Percentiles rank a stretch among this genome's conserved stretches.
These are phyloP conservation scores for Mustelus asterias DNA, from an alignment of 2,113 vertebrate genomes.

Conservation along the genomic window DNA sequence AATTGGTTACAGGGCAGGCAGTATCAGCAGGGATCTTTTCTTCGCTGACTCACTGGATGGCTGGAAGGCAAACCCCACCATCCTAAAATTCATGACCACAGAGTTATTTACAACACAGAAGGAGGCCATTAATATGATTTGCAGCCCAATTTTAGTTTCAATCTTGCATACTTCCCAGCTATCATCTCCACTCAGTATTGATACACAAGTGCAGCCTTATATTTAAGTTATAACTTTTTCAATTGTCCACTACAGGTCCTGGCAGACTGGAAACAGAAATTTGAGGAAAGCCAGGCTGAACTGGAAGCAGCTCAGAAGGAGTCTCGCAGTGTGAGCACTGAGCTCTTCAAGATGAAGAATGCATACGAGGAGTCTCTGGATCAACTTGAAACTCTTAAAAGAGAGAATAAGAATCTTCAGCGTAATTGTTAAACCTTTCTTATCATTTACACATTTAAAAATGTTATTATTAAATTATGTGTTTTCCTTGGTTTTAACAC, in stretches of 20 bases:
- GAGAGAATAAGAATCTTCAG: slow-evolving; percentile 57
- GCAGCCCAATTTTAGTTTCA: not conserved
- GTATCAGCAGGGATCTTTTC: too few species aligned
- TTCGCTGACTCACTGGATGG: too few species aligned
- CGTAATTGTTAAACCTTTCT: slow-evolving; percentile 40
- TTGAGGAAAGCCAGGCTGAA: slow-evolving; percentile 52
- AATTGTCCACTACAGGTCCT: slow-evolving; percentile 44
- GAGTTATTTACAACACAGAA: too few species aligned
- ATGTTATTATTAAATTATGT: not conserved
- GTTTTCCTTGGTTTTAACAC: not conserved
- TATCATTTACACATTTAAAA: not conserved
- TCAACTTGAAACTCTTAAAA: slow-evolving; percentile 50
- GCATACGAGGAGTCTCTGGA: slow-evolving; percentile 52
- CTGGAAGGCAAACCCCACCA: too few species aligned
- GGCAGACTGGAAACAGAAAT: slow-evolving; percentile 55
- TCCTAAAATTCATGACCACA: too few species aligned
- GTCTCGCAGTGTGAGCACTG: slow-evolving; percentile 48
- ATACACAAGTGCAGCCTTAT: not conserved
- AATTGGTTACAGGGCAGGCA: too few species aligned
- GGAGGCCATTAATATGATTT: not conserved
- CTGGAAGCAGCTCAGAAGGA: slow-evolving; percentile 51
- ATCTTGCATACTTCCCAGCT: not conserved
- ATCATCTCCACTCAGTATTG: not conserved
- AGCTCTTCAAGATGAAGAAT: slow-evolving; percentile 56
- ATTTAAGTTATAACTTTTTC: slow-evolving; percentile 4